Evolutionary conservation across 2,888 invertebrate species (phyloP), one percentile per base, ranked within the genome.

Genomic region (Drosophila mulleri): DNA sequence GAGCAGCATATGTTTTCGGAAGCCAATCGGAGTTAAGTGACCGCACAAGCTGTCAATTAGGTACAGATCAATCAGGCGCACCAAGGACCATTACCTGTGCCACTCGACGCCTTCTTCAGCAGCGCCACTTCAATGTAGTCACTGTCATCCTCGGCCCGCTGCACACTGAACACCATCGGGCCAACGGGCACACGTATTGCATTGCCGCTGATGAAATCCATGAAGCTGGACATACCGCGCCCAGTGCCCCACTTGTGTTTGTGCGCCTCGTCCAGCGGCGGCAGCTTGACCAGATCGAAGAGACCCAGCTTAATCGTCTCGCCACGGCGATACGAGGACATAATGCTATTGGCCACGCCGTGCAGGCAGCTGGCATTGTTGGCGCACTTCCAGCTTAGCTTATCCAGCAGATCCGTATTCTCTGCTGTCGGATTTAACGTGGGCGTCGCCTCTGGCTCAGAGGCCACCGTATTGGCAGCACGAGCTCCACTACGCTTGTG

Each of bases 291-390:
- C 75, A 95, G 93, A 78, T 94, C 94, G 72, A 95, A 91, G 75
- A 94, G 86, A 66, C 95, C 94, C 88, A 95, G 94, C 80, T 93
- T 94, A 68, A 95, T 93, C 59, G 94, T 93, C 82, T 94, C 94
- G 80, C 94, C 94, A 60, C 94, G 93, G 60, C 93, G 92, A 69
- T 95, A 93, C 79, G 94, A 94, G 79, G 92, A 93, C 66, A 94
- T 90, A 57, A 95, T 92, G 75, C 94, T 93, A 70, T 91, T 93
- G 23, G 94, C 93, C 86, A 95, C 91, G 41, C 92, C 82, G 64
- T 94, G 93, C 42, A 95, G 93, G 82, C 95, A 95, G 71, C 94
- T 94, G 39, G 95, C 94, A 91, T 95, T 95, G 84, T 95, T 95
- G 91, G 94, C 94, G 92, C 95, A 95, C 82, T 88, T 87, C 93